Evolutionary conservation across 2,888 invertebrate species (phyloP), one percentile per base, ranked within the genome.

Genomic region (Teinopalpus imperialis): DNA sequence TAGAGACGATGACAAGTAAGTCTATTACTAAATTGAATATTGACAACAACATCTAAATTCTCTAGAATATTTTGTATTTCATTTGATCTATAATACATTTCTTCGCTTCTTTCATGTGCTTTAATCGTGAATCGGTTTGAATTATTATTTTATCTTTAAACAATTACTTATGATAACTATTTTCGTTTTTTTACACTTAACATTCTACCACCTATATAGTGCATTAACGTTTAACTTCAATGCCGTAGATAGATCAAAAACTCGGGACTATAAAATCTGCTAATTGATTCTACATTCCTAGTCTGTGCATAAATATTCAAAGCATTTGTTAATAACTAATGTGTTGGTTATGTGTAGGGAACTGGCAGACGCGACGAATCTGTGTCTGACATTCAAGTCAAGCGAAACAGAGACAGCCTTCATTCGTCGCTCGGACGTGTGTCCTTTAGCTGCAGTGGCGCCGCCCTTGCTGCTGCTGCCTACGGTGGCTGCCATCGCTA

Each of bases 1-100:
- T 71, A 91, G 96, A 66, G 95, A 97, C 79, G 94, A 94, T 37
- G 93, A 94, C 79, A 94, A 92, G 95, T 95, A 89, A 90, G 82
- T 82, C 45, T 30, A 43, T 56, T 54, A 2, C 2, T 51, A 51
- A 53, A 40, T 49, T 54, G 42, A 48, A 54, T 49, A 50, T 53
- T 16, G n/a, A n/a, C n/a, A n/a, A n/a, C n/a, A n/a, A n/a, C n/a
- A n/a, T 16, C 16, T 4, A 16, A 3, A 3, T 2, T 16, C 16
- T 16, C 4, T 16, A 16, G 16, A 16, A 32, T 5, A 2, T 29
- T 14, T 41, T 32, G 10, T 7, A 16, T 41, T 31, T 24, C 16
- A 51, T 45, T 16, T 24, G 18, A 35, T 36, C 46, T 34, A 14
- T 21, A 18, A 29, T 45, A 14, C 32, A 34, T 51, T 53, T n/a